Conservation (phyloP, 2,888 invertebrate genomes). For the Liposcelis brunnea region DNA sequence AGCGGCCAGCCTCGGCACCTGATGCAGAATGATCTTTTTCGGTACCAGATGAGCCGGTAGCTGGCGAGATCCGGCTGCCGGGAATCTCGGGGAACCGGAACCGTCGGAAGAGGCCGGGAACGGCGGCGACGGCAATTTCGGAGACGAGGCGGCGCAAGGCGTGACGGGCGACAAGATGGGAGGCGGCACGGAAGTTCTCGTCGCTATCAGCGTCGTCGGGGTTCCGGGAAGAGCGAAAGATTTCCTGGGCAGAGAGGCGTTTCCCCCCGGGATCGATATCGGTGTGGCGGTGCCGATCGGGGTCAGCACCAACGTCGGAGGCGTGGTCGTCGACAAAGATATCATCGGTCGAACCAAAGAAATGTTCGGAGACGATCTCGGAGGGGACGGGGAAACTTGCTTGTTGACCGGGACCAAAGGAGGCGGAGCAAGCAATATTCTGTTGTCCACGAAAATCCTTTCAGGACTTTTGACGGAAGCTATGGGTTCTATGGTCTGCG, state of each 20-base stretch:
- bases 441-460: not conserved
- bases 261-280: not conserved
- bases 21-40: not conserved
- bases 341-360: not conserved
- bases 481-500: not conserved
- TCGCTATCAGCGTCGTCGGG: not conserved
- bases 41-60: not conserved
- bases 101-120: not conserved
- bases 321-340: not conserved
- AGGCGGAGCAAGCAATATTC: not conserved
- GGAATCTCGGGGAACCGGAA: not conserved
- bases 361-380: not conserved
- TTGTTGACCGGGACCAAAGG: not conserved
- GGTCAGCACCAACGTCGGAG: slow-evolving; percentile 5
- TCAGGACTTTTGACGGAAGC: not conserved
- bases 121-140: not conserved
- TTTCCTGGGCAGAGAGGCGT: not conserved
- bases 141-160: not conserved
- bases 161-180: not conserved
- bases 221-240: not conserved
- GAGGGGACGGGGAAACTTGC: slow-evolving; percentile 6
- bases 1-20: not conserved
- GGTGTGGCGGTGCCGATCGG: not conserved
- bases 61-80: not conserved
- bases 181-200: not conserved